Percentiles rank a stretch among this genome's conserved stretches.
Conservation (phyloP, 2,113 vertebrate species). For the Bubo bubo region DNA sequence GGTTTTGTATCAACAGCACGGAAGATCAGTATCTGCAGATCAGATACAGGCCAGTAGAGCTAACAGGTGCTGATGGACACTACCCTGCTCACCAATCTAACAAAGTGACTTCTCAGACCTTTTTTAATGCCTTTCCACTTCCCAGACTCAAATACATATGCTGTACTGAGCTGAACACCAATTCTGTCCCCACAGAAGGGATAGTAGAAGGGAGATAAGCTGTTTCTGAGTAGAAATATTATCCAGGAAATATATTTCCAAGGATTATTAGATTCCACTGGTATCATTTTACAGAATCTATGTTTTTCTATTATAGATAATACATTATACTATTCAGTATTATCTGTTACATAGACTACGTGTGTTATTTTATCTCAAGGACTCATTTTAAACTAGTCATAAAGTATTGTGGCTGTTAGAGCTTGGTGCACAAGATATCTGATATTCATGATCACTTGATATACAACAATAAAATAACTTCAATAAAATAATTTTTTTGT, state of each 20-base stretch:
- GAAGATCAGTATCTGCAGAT: neutral
- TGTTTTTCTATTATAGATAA: constrained; percentile 2
- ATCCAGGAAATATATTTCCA: constrained; percentile 20
- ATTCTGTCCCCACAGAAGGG: neutral
- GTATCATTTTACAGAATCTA: constrained; percentile 25
- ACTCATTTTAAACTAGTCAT: constrained; percentile 10
- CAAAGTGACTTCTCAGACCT: neutral
- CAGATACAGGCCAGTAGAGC: neutral
- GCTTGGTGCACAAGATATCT: neutral
- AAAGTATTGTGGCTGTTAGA: neutral
- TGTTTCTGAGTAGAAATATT: neutral
- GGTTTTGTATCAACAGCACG: neutral
- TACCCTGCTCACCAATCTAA: neutral
- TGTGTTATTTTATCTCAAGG: constrained; percentile 35
- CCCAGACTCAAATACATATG: neutral
- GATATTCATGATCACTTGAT: constrained; percentile 6
- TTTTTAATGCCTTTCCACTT: neutral
- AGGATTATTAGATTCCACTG: neutral
- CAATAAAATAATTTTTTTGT: neutral
- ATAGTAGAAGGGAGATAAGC: neutral
- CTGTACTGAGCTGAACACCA: neutral
- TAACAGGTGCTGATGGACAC: neutral
- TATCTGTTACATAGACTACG: neutral
- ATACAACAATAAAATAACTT: neutral
- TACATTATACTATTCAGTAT: neutral